phyloP scores from a whole-genome alignment of 2,113 vertebrate species.

The Fukomys damarensis region DNA sequence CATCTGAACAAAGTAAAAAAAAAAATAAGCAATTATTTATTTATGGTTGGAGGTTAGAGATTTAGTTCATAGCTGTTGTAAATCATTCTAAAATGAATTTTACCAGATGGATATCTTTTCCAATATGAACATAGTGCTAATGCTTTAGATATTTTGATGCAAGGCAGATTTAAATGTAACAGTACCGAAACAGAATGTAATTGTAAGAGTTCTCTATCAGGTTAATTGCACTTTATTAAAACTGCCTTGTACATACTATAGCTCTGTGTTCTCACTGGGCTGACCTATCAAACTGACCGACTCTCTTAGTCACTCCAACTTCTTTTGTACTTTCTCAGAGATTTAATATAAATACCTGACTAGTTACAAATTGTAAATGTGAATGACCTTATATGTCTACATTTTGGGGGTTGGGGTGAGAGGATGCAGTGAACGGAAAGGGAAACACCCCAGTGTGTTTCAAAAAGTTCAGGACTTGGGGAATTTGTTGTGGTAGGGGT shows the following conservation, averaged over 20 bases:
- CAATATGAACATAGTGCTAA: not conserved
- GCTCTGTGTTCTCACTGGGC: not conserved
- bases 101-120: conserved; percentile 3
- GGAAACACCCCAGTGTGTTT: not conserved
- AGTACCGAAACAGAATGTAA: not conserved
- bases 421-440: not conserved
- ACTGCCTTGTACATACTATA: not conserved
- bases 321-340: not conserved
- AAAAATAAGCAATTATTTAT: conserved; percentile 47
- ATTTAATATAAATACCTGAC: not conserved
- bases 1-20: conserved; percentile 27
- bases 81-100: conserved; percentile 49
- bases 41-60: conserved; percentile 34
- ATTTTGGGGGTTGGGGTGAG: not conserved
- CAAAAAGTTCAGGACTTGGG: not conserved
- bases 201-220: not conserved
- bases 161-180: not conserved
- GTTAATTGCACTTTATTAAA: not conserved
- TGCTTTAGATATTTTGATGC: conserved; percentile 22
- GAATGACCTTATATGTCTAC: not conserved
- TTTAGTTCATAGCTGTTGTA: conserved; percentile 4
- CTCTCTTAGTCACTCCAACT: not conserved
- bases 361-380: not conserved
- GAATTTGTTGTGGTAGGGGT: not conserved
- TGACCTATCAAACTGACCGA: not conserved